phyloP scores from a whole-genome alignment of 1,140 invertebrate species.

The Drosophila neocordata region DNA sequence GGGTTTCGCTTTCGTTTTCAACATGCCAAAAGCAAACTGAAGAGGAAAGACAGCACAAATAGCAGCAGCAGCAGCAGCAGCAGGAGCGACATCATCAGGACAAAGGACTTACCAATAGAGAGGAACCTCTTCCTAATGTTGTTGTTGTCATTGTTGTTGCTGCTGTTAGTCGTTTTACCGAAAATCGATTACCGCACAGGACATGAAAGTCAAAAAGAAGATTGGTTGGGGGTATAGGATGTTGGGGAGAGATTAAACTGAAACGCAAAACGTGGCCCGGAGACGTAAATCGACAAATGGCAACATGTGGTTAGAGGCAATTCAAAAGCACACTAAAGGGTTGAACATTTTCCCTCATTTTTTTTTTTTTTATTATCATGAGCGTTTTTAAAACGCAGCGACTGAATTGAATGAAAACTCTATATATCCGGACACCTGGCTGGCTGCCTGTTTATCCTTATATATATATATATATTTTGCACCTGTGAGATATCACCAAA shows the following conservation, averaged over 20 bases:
- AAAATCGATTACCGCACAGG: slow-evolving; percentile 64
- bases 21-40: slow-evolving; percentile 16
- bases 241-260: slow-evolving; percentile 26
- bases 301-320: slow-evolving; percentile 64
- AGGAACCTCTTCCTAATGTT: slow-evolving; percentile 20
- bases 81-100: background rate
- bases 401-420: slow-evolving; percentile 59
- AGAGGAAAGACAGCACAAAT: slow-evolving; percentile 25
- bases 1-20: slow-evolving; percentile 28
- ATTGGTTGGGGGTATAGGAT: too few species aligned
- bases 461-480: too few species aligned
- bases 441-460: too few species aligned
- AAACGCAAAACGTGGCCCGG: slow-evolving; percentile 16
- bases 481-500: background rate
- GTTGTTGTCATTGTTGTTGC: slow-evolving; percentile 24
- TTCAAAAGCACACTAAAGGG: background rate
- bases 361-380: slow-evolving; percentile 52
- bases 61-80: background rate
- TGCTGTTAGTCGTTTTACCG: slow-evolving; percentile 50
- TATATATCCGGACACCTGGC: slow-evolving; percentile 28
- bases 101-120: background rate
- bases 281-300: slow-evolving; percentile 34
- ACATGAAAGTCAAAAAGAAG: slow-evolving; percentile 21
- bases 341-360: slow-evolving; percentile 30
- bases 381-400: slow-evolving; percentile 39